Evolutionary conservation across 2,113 vertebrate genomes (phyloP).

Genomic region (Platichthys stellatus): DNA sequence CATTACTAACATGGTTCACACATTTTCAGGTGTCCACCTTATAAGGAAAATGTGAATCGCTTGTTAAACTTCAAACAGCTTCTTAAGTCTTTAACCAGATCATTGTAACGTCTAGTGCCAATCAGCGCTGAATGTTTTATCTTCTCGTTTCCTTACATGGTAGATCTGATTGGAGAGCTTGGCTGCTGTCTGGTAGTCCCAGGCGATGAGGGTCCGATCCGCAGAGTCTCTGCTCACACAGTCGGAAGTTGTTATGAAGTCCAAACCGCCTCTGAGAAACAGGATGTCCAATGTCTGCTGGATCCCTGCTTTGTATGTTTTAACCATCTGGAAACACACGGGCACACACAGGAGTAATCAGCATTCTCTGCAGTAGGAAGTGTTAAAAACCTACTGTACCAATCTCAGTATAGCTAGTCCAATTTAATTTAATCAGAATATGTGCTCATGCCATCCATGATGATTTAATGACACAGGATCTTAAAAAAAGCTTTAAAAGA

Average conservation of each 20-base stretch:
- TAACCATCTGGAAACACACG: conserved; percentile 83
- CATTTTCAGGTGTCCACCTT: not conserved
- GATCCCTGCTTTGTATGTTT: conserved; percentile 89
- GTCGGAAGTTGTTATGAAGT: conserved; percentile 94
- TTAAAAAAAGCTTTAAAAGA: not conserved
- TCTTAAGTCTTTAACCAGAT: not conserved
- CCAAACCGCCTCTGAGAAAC: conserved; percentile 88
- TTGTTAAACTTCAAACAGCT: not conserved
- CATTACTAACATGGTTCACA: conserved; percentile 4
- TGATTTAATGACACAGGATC: too few relatives aligned
- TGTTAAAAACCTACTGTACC: not conserved
- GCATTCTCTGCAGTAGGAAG: not conserved
- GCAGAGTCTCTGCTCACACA: conserved; percentile 96
- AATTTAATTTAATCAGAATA: not conserved
- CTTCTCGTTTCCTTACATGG: conserved; percentile 84
- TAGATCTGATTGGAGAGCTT: conserved; percentile 98
- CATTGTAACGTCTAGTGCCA: not conserved
- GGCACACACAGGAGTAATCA: not conserved
- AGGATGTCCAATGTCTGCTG: conserved; percentile 95
- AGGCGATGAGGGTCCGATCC: conserved; percentile 93
- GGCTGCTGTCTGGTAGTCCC: conserved; percentile 93
- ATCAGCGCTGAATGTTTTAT: not conserved
- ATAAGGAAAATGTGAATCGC: not conserved
- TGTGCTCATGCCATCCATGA: not conserved
- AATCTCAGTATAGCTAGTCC: not conserved